Conservation (phyloP, 2,888 invertebrate genomes). For the Cephus pygmeus region DNA sequence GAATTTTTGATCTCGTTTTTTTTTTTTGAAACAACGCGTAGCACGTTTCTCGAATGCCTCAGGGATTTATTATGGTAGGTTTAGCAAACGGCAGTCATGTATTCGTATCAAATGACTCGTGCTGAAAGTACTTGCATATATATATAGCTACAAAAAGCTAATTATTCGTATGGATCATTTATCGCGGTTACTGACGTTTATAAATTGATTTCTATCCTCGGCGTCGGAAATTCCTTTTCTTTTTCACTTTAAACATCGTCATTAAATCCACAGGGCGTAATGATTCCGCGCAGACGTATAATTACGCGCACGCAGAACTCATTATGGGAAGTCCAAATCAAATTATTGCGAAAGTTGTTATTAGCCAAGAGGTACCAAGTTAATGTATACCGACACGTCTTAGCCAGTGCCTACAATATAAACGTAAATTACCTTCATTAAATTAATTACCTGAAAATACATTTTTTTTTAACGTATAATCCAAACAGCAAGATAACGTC, state of each 20-base stretch:
- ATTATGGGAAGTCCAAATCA: constrained; percentile 30
- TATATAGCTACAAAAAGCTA: not conserved
- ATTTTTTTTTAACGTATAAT: not conserved
- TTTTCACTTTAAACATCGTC: constrained; percentile 9
- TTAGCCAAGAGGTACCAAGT: constrained; percentile 17
- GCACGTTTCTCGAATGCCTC: not conserved
- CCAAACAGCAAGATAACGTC: not conserved
- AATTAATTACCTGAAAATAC: constrained; percentile 23
- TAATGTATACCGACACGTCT: constrained; percentile 3
- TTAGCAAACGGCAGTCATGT: not conserved
- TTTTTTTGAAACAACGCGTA: not conserved
- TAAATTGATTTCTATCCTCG: not conserved
- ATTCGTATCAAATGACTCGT: not conserved
- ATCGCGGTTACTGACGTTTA: constrained; percentile 4
- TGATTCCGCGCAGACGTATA: constrained; percentile 27
- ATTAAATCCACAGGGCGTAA: constrained; percentile 12
- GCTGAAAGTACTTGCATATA: not conserved
- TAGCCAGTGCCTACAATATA: constrained; percentile 6
- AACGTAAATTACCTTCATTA: constrained; percentile 27
- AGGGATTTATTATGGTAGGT: not conserved
- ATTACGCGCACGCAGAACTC: constrained; percentile 32
- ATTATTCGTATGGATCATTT: constrained; percentile 8
- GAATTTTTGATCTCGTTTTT: not conserved
- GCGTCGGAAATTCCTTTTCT: not conserved
- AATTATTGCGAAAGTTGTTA: constrained; percentile 34